Percentiles rank a stretch among this genome's conserved stretches.
phyloP scores from a whole-genome alignment of 2,113 vertebrate species.

The Cyprinodon tularosa region DNA sequence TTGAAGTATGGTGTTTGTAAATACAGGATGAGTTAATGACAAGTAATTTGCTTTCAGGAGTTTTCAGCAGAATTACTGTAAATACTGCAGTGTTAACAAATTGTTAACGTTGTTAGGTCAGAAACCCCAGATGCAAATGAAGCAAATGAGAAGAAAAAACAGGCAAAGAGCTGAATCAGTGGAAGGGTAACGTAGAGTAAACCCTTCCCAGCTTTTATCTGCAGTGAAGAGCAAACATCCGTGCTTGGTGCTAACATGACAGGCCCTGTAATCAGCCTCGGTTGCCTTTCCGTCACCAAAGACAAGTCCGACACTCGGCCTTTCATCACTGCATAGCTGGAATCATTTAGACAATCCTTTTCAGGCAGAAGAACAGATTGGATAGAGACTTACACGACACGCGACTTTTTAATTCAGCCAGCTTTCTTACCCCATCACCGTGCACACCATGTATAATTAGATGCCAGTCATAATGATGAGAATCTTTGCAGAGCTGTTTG shows the following conservation, averaged over 20 bases:
- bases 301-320: slow-evolving; percentile 46
- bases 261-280: slow-evolving; percentile 38
- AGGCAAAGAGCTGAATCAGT: too few species aligned
- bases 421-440: slow-evolving; percentile 22
- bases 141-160: too few species aligned
- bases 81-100: too few species aligned
- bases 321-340: slow-evolving; percentile 48
- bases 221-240: slow-evolving; percentile 3
- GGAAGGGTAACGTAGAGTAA: not conserved
- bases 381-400: slow-evolving; percentile 26
- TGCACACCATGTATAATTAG: slow-evolving; percentile 53
- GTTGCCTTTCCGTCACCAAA: slow-evolving; percentile 39
- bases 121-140: too few species aligned
- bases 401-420: slow-evolving; percentile 27
- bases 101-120: too few species aligned
- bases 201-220: slow-evolving; percentile 20
- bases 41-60: too few species aligned
- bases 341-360: slow-evolving; percentile 43
- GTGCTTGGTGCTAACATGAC: slow-evolving; percentile 35
- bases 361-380: slow-evolving; percentile 32
- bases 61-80: too few species aligned
- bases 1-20: too few species aligned
- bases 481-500: slow-evolving; percentile 59
- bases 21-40: too few species aligned
- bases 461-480: slow-evolving; percentile 62